Conservation (phyloP, 2,797 vertebrate species). For the Brotula barbata region DNA sequence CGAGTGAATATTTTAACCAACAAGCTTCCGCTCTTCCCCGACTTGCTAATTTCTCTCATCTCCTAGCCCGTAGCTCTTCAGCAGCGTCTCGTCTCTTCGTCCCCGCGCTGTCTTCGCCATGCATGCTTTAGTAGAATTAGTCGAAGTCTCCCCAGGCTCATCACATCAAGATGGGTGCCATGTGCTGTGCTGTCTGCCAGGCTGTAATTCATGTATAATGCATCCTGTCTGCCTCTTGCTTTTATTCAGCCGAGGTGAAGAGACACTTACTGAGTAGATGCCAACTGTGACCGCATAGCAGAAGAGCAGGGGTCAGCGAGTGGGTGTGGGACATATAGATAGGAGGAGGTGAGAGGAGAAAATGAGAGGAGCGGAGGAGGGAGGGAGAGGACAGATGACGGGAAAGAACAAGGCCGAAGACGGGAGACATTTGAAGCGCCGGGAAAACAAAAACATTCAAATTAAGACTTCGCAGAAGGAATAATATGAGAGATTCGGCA, state of each 20-base stretch:
- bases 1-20: slow-evolving; percentile 51
- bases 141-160: slow-evolving; percentile 60
- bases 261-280: slow-evolving; percentile 50
- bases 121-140: slow-evolving; percentile 70
- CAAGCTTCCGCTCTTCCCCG: slow-evolving; percentile 25
- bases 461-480: neutral
- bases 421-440: too few relatives aligned
- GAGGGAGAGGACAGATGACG: slow-evolving; percentile 6
- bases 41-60: slow-evolving; percentile 43
- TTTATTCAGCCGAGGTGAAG: slow-evolving; percentile 54
- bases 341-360: slow-evolving; percentile 4
- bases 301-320: slow-evolving; percentile 32
- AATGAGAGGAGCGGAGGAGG: neutral
- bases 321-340: slow-evolving; percentile 13
- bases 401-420: too few relatives aligned
- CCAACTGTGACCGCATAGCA: slow-evolving; percentile 56
- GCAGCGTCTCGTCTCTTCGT: slow-evolving; percentile 49
- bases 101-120: slow-evolving; percentile 38
- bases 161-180: slow-evolving; percentile 60
- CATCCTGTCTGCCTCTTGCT: slow-evolving; percentile 54
- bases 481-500: neutral
- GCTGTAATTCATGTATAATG: slow-evolving; percentile 74
- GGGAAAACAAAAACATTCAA: too few relatives aligned
- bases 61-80: slow-evolving; percentile 24
- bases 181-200: slow-evolving; percentile 61